Conservation (phyloP, 2,797 vertebrate species). For the Rhincodon typus region DNA sequence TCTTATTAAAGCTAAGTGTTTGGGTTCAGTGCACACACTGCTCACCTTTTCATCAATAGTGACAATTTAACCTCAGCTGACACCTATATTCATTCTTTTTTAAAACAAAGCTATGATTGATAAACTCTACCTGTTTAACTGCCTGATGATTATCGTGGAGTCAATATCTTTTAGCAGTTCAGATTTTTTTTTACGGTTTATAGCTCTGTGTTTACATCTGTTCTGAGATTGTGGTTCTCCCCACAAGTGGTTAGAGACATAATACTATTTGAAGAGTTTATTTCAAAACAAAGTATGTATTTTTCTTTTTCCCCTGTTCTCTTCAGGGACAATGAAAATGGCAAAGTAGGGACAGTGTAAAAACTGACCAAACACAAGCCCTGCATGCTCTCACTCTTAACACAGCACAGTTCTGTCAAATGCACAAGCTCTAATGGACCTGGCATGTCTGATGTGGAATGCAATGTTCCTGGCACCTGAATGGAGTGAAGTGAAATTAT, state of each 20-base stretch:
- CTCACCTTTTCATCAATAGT: not conserved
- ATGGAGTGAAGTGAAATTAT: not conserved
- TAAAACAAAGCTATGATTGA: not conserved
- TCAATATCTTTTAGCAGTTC: not conserved
- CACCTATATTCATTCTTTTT: not conserved
- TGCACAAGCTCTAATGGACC: not conserved
- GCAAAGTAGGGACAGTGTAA: constrained; percentile 49
- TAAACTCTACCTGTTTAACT: not conserved
- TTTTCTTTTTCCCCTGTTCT: constrained; percentile 42
- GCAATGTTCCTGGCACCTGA: not conserved
- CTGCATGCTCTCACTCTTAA: not conserved
- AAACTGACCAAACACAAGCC: not conserved
- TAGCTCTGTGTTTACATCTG: constrained; percentile 42
- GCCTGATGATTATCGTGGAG: not conserved
- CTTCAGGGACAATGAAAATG: constrained; percentile 54
- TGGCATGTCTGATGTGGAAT: too few species aligned
- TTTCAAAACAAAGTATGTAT: constrained; percentile 33
- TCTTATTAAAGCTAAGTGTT: not conserved
- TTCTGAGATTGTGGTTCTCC: constrained; percentile 35
- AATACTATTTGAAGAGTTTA: constrained; percentile 43
- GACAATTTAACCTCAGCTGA: not conserved
- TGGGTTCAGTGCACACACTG: not conserved
- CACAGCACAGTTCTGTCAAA: not conserved
- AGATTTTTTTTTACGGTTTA: too few species aligned
- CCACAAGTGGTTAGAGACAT: too few species aligned